Evolutionary conservation across 2,888 invertebrate genomes (phyloP).

Genomic region (Oconnorella tubifera): DNA sequence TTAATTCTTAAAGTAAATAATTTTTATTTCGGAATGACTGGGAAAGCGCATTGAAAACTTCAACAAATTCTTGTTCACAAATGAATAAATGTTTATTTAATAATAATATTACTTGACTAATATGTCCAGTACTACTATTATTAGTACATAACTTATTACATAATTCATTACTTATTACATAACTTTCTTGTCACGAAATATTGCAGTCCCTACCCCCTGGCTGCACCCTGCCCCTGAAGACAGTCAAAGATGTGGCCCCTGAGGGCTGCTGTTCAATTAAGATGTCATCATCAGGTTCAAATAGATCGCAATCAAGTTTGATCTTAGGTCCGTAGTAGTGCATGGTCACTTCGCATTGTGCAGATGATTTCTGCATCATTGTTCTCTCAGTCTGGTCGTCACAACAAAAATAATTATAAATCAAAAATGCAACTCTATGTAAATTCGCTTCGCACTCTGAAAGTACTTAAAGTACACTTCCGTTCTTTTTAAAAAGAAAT

Average conservation of each 20-base stretch:
- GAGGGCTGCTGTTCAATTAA: background rate
- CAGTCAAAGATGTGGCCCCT: background rate
- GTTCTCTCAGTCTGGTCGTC: background rate
- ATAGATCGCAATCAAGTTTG: background rate
- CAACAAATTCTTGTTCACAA: too few species aligned
- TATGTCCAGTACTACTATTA: background rate
- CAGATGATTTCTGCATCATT: background rate
- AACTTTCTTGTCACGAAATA: too few species aligned
- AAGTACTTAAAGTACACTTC: too few species aligned
- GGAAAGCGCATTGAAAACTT: too few species aligned
- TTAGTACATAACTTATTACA: too few species aligned
- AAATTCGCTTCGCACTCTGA: too few species aligned
- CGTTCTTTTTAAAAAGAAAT: too few species aligned
- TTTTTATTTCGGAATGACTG: too few species aligned
- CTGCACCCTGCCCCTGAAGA: background rate
- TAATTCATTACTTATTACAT: too few species aligned
- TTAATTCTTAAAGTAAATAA: too few species aligned
- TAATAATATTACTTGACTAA: background rate
- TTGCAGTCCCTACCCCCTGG: background rate
- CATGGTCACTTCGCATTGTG: background rate
- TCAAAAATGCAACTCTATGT: too few species aligned
- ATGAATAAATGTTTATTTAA: background rate
- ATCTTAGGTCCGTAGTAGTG: background rate
- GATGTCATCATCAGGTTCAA: background rate
- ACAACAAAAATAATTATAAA: too few species aligned